These are phyloP conservation scores for Chymomyza amoena DNA, from an alignment of 2,888 invertebrate species.

Conservation along the genomic window DNA sequence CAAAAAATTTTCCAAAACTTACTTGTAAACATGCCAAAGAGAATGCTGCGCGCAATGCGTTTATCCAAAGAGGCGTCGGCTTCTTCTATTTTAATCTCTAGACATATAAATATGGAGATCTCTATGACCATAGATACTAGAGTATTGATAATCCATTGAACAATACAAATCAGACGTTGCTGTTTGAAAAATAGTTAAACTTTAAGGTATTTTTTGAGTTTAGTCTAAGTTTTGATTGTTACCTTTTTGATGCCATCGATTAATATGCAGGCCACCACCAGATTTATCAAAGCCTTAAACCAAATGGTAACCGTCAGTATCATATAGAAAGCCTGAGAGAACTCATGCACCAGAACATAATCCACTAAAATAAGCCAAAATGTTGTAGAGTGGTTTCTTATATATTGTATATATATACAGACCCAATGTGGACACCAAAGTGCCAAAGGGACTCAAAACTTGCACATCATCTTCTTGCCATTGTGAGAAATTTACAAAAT, in stretches of 20 bases:
- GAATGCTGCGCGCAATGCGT: slow-evolving; percentile 69
- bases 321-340: slow-evolving; percentile 75
- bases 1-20: slow-evolving; percentile 5
- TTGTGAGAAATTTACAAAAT: slow-evolving; percentile 64
- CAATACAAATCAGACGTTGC: slow-evolving; percentile 75
- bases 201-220: background rate
- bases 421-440: slow-evolving; percentile 68
- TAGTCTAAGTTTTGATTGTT: background rate
- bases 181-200: slow-evolving; percentile 15
- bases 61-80: slow-evolving; percentile 72
- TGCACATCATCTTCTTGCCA: slow-evolving; percentile 71
- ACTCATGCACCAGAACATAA: slow-evolving; percentile 73
- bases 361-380: slow-evolving; percentile 53
- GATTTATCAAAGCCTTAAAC: slow-evolving; percentile 73
- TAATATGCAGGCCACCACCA: slow-evolving; percentile 70
- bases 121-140: slow-evolving; percentile 68
- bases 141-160: slow-evolving; percentile 74
- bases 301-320: slow-evolving; percentile 71
- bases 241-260: slow-evolving; percentile 76
- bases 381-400: background rate
- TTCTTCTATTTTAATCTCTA: slow-evolving; percentile 75
- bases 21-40: slow-evolving; percentile 72
- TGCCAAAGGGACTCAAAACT: slow-evolving; percentile 66
- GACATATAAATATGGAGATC: slow-evolving; percentile 66
- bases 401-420: background rate